Evolutionary conservation across 2,888 invertebrate genomes (phyloP), one percentile per base, ranked within the genome.

Genomic region (Nudaria mundana): DNA sequence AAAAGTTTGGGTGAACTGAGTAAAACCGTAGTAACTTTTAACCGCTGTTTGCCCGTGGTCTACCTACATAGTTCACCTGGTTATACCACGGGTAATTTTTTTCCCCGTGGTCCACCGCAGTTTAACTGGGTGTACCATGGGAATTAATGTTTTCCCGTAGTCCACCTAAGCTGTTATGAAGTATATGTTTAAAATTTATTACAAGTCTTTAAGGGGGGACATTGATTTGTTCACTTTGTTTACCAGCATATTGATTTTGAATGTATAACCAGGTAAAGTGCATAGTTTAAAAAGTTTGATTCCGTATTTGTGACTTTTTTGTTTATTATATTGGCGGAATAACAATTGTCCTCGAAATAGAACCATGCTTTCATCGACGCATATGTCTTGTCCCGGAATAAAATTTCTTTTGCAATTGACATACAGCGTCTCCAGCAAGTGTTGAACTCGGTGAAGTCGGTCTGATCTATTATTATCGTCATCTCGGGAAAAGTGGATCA

Each of bases 211-310:
- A n/a, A n/a, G n/a, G n/a, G n/a, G n/a, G n/a, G n/a, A n/a, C n/a
- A 32, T 44, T 33, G 5, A 26, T 1, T 20, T 31, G 11, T 13
- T 41, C 33, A 18, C 28, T 18, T 12, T 43, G 36, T 12, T 47
- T 46, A 22, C 45, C 38, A 14, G 24, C 34, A 14, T 46, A 46
- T 18, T 30, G 16, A 45, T 16, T 31, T 42, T 42, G 6, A 36
- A 36, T n/a, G 43, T 46, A 30, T 46, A 46, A 6, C 39, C 46
- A 5, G 46, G 43, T 8, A 43, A 24, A 11, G 43, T 43, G 26
- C 46, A 44, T 30, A 47, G 10, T 23, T 46, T 46, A 2, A 43
- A 44, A n/a, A 39, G 28, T 10, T 46, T 43, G n/a, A 39, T 32
- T 3, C 33, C 43, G 11, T 40, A 40, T 25, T 45, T 40, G 15